A percentile compares a stretch with the other conserved stretches of the same genome.
Evolutionary conservation across 2,797 vertebrate genomes (phyloP).

Genomic region (Cryptoblepharus egeriae): DNA sequence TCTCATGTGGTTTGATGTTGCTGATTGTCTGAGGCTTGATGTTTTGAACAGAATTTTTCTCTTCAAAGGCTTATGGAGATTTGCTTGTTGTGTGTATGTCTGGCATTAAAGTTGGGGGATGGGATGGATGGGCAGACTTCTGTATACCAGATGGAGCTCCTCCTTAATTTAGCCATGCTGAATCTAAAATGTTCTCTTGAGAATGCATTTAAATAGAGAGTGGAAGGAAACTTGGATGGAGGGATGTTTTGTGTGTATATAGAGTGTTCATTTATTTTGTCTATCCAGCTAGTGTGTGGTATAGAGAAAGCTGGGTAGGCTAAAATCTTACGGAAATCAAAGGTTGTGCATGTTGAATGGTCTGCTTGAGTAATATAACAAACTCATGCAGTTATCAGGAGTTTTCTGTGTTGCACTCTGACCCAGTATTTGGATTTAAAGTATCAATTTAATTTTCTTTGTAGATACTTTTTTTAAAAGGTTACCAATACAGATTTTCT

Average conservation of each 20-base stretch:
- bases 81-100: background rate
- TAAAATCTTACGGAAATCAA: background rate
- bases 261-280: background rate
- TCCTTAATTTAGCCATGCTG: background rate
- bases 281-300: background rate
- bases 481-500: slow-evolving; percentile 74
- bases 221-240: background rate
- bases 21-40: background rate
- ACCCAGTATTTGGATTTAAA: background rate
- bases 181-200: background rate
- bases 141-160: background rate
- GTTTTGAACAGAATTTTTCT: background rate
- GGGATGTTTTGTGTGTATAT: background rate
- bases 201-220: background rate
- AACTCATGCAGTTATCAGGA: too few relatives aligned
- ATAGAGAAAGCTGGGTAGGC: background rate
- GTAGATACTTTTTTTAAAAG: slow-evolving; percentile 63
- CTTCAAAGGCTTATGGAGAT: slow-evolving; percentile 10
- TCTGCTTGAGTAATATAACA: background rate
- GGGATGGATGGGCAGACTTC: background rate
- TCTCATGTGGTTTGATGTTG: background rate
- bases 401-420: background rate
- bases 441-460: slow-evolving; percentile 49
- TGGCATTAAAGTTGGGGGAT: background rate
- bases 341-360: background rate